phyloP scores from a whole-genome alignment of 2,113 vertebrate genomes.

The Mobula hypostoma region DNA sequence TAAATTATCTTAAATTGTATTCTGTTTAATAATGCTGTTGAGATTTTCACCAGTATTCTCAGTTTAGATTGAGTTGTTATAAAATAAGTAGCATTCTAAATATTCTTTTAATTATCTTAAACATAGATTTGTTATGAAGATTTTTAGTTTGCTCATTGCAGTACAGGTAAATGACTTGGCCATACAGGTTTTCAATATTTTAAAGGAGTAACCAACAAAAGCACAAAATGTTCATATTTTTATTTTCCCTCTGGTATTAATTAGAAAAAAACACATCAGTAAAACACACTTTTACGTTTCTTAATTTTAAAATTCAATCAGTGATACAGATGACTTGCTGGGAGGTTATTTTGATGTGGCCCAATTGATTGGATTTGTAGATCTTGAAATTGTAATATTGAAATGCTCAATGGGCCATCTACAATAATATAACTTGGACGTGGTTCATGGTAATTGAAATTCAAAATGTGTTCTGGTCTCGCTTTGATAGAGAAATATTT shows the following conservation, averaged over 20 bases:
- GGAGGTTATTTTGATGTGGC: not conserved
- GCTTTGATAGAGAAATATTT: not conserved
- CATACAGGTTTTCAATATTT: too few relatives aligned
- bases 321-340: not conserved
- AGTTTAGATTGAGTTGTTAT: not conserved
- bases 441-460: not conserved
- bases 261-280: not conserved
- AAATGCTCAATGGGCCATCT: not conserved
- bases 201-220: not conserved
- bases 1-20: not conserved
- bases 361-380: not conserved
- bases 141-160: not conserved
- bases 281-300: not conserved
- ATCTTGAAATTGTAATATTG: not conserved
- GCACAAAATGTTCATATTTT: not conserved
- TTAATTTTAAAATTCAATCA: not conserved
- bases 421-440: not conserved
- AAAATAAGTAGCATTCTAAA: not conserved
- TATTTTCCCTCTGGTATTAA: not conserved
- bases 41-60: not conserved
- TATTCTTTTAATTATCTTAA: not conserved
- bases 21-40: not conserved
- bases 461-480: not conserved
- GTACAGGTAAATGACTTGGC: not conserved
- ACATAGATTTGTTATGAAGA: not conserved